Percentiles rank a stretch among this genome's conserved stretches.
phyloP scores from a whole-genome alignment of 2,888 invertebrate species.

The Diadegma fenestrale region DNA sequence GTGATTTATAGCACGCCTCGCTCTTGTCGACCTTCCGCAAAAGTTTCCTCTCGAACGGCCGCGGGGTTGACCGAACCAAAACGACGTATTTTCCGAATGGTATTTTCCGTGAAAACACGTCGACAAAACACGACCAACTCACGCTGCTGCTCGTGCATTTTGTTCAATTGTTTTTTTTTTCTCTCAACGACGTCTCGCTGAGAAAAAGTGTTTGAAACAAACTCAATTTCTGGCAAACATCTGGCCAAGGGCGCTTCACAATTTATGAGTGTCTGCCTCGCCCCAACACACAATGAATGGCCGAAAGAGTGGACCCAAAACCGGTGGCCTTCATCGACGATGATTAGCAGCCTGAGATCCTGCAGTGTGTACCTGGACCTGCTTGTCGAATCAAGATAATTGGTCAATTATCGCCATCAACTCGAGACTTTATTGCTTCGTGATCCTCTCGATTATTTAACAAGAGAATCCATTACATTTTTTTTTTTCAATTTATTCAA shows the following conservation, averaged over 20 bases:
- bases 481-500: neutral
- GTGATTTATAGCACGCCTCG: conserved; percentile 54
- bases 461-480: neutral
- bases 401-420: neutral
- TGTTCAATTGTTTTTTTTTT: neutral
- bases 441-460: neutral
- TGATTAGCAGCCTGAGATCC: conserved; percentile 31
- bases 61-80: conserved; percentile 29
- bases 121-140: neutral
- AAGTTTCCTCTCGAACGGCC: conserved; percentile 34
- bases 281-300: conserved; percentile 23
- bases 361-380: neutral
- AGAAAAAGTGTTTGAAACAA: conserved; percentile 32
- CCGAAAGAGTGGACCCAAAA: conserved; percentile 6
- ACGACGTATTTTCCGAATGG: conserved; percentile 36
- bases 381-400: conserved; percentile 20
- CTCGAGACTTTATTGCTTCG: neutral
- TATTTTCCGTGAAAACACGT: neutral
- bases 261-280: conserved; percentile 58
- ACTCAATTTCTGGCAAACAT: conserved; percentile 36
- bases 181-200: conserved; percentile 1
- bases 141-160: conserved; percentile 19
- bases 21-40: conserved; percentile 52
- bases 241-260: conserved; percentile 25
- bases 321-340: conserved; percentile 49